phyloP scores from a whole-genome alignment of 2,113 vertebrate species.

The Egretta garzetta region DNA sequence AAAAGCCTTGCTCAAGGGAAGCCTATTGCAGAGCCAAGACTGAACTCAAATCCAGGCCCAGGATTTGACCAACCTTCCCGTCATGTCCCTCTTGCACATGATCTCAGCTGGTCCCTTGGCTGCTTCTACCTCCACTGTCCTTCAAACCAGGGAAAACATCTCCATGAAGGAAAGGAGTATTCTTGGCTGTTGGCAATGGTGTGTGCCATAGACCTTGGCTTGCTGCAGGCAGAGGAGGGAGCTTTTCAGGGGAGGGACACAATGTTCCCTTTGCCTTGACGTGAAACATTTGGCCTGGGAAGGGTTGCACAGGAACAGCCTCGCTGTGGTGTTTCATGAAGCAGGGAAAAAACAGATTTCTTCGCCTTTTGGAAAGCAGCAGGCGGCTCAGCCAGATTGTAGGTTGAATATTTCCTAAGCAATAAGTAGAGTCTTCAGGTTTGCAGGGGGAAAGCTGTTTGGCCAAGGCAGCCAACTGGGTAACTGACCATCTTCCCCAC shows the following conservation, averaged over 20 bases:
- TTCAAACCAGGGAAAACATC: slow-evolving; percentile 4
- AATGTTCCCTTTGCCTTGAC: slow-evolving; percentile 49
- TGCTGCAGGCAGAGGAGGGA: not conserved
- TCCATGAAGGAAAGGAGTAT: not conserved
- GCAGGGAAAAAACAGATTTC: not conserved
- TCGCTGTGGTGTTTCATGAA: not conserved
- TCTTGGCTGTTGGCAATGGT: slow-evolving; percentile 45
- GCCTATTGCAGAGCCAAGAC: not conserved
- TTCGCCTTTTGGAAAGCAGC: not conserved
- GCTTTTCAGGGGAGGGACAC: slow-evolving; percentile 30
- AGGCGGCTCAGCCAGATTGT: not conserved
- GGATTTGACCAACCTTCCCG: not conserved
- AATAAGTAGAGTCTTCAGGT: not conserved
- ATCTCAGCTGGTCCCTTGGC: slow-evolving; percentile 60
- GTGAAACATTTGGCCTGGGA: slow-evolving; percentile 50
- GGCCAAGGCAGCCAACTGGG: not conserved
- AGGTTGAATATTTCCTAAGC: not conserved
- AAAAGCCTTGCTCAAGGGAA: not conserved
- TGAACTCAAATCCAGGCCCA: not conserved
- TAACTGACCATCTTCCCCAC: not conserved
- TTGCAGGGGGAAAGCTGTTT: not conserved
- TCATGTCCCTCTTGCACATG: not conserved
- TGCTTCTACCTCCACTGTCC: slow-evolving; percentile 30
- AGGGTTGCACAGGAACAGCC: not conserved
- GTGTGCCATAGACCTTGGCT: slow-evolving; percentile 64